Evolutionary conservation across 2,113 vertebrate species (phyloP).

Genomic region (Embiotoca jacksoni): DNA sequence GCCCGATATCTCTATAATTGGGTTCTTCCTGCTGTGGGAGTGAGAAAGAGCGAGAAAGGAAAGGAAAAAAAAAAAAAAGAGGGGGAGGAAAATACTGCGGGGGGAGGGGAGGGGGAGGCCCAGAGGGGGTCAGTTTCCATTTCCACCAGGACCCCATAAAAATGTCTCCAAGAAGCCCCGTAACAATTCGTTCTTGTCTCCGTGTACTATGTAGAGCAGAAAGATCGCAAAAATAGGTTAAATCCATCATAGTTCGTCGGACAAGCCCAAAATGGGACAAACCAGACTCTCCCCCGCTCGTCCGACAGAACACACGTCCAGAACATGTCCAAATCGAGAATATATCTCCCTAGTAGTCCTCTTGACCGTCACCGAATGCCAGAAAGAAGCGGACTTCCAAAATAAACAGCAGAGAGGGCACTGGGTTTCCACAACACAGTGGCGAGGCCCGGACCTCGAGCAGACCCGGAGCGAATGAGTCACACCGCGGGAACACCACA

Average conservation of each 20-base stretch:
- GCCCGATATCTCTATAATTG: constrained; percentile 80
- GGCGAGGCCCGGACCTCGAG: constrained; percentile 22
- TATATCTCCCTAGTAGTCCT: constrained; percentile 26
- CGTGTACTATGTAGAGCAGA: constrained; percentile 40
- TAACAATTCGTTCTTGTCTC: constrained; percentile 35
- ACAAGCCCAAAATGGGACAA: constrained; percentile 59
- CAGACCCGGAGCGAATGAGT: constrained; percentile 22
- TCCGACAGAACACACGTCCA: constrained; percentile 4
- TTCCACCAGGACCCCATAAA: constrained; percentile 62
- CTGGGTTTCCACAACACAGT: constrained; percentile 56
- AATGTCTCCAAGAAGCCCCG: constrained; percentile 38
- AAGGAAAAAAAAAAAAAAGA: constrained; percentile 8
- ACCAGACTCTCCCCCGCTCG: constrained; percentile 20
- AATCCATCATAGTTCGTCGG: constrained; percentile 44
- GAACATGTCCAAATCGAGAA: constrained; percentile 60
- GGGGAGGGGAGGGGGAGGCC: neutral
- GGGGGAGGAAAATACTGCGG: neutral
- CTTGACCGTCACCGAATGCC: constrained; percentile 51
- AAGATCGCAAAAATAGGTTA: constrained; percentile 56
- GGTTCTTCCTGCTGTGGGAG: constrained; percentile 79
- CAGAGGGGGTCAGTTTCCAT: constrained; percentile 48
- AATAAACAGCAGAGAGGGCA: constrained; percentile 53
- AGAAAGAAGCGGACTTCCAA: constrained; percentile 59
- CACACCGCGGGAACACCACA: constrained; percentile 19
- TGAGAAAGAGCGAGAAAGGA: constrained; percentile 20